Evolutionary conservation across 2,113 vertebrate species (phyloP), one percentile per base, ranked within the genome.

Genomic region (Porphyrio hochstetteri): DNA sequence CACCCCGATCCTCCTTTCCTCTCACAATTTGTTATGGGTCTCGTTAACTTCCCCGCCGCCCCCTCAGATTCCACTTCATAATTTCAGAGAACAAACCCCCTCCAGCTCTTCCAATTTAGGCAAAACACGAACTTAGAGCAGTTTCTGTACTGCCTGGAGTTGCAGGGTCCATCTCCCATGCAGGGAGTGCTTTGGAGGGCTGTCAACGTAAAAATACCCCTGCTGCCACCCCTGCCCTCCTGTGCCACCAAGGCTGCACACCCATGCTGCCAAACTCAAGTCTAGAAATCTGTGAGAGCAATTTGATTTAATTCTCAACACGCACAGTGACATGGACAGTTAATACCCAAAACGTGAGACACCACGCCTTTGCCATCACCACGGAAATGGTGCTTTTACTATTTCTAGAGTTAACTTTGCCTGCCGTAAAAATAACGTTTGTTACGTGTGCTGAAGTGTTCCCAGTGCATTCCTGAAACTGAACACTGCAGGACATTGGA

Each of bases 391-490:
- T 42, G 46, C 14, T 92, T 82, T 69, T 44, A 38, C 57, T 91
- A 5, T 55, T 71, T 65, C 85, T 77, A 67, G 68, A 91, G 71
- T 55, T 55, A 53, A 64, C 36, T 70, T 60, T 40, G 82, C 70
- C 74, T 52, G 90, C 50, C 68, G 72, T 88, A 96, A 93, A 97
- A 97, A 77, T 94, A 97, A 69, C 60, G 0, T 70, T 81, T 67
- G 92, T 83, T 86, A 63, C 48, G 10, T 90, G 96, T 57, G n/a
- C 56, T 16, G 48, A 75, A 87, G 84, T 1, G 16, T 46, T 80
- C 86, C 79, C 88, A 91, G 67, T 0, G 3, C 18, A 5, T 38
- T 85, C 81, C 36, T 96, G 94, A 95, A 95, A 97, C 79, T 9
- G 40, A 93, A 94, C 84, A 67, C 94, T 61, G 65, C 28, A 3